Conservation (phyloP, 1,140 invertebrate species). For the Cotesia chilonis region DNA sequence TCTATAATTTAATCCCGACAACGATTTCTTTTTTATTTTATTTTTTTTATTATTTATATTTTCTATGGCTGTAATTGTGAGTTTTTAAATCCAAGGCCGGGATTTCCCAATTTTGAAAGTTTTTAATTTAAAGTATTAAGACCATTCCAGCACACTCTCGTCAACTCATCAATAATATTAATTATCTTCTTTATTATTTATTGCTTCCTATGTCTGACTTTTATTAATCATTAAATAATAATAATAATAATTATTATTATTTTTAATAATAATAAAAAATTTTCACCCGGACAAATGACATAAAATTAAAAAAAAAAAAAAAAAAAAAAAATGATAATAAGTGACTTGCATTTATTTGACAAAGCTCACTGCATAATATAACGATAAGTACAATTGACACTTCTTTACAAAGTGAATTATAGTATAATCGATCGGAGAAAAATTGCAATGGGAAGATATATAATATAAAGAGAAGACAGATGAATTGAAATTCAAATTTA, state of each 20-base stretch:
- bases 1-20: background rate
- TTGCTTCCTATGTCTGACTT: slow-evolving; percentile 12
- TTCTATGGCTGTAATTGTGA: slow-evolving; percentile 10
- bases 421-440: no score
- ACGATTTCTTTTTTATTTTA: slow-evolving; percentile 7
- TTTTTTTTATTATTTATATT: background rate
- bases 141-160: background rate
- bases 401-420: no score
- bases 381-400: no score
- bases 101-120: slow-evolving; percentile 43
- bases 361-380: no score
- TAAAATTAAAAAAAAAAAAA: no score
- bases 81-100: background rate
- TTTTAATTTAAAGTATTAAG: slow-evolving; percentile 1
- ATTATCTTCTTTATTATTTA: slow-evolving; percentile 42
- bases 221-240: slow-evolving; percentile 42
- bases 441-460: no score
- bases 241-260: background rate
- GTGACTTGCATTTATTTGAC: no score
- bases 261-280: background rate
- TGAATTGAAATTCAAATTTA: no score
- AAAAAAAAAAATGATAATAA: no score
- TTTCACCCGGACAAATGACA: no score
- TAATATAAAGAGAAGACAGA: no score
- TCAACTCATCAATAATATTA: slow-evolving; percentile 39